Conservation (phyloP, 2,113 vertebrate genomes). For the Rhodinocichla rosea region DNA sequence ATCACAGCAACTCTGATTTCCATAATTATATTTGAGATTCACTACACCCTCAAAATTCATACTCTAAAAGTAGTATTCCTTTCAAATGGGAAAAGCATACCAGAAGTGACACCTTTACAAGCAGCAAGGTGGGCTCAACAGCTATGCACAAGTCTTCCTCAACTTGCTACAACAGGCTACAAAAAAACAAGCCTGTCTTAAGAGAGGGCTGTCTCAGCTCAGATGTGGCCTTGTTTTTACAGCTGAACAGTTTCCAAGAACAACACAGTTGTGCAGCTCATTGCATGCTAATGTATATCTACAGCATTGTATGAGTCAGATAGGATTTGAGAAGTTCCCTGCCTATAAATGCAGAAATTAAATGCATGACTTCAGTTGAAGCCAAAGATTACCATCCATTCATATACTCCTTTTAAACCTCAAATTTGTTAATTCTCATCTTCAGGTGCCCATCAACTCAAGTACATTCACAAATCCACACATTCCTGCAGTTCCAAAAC, state of each 20-base stretch:
- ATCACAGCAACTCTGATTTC: background rate
- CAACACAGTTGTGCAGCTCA: background rate
- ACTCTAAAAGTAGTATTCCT: background rate
- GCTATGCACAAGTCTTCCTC: background rate
- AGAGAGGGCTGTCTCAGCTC: background rate
- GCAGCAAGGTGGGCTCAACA: background rate
- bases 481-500: background rate
- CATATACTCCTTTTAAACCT: background rate
- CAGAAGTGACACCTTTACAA: background rate
- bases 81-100: background rate
- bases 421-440: background rate
- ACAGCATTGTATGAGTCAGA: background rate
- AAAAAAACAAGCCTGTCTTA: background rate
- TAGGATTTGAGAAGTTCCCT: background rate
- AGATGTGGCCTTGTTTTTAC: background rate
- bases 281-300: background rate
- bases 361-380: background rate
- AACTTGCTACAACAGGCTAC: background rate
- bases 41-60: background rate
- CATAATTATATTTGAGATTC: background rate
- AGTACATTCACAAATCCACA: background rate
- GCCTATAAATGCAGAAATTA: background rate
- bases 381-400: background rate
- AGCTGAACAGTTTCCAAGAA: constrained; percentile 9
- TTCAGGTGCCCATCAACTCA: background rate